phyloP scores from a whole-genome alignment of 37 sponge, comb jelly and placozoan genomes.

The Mnemiopsis leidyi region DNA sequence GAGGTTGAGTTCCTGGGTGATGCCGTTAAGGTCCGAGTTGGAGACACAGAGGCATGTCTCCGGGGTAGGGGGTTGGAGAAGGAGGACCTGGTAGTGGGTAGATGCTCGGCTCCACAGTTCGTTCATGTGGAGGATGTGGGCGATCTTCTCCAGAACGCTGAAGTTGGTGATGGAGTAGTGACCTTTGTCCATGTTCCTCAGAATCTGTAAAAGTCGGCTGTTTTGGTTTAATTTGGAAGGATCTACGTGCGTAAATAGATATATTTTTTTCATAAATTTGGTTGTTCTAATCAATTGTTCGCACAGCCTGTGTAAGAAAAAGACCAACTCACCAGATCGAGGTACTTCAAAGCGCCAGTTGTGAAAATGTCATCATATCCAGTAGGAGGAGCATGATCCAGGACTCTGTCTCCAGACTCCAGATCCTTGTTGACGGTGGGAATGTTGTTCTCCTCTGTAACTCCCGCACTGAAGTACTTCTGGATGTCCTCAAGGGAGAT shows the following conservation, averaged over 20 bases:
- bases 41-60: slow-evolving; percentile 20
- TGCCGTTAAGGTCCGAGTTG: background rate
- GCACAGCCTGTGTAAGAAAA: too few species aligned
- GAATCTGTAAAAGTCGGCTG: background rate
- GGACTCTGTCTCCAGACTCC: background rate
- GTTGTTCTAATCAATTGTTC: too few species aligned
- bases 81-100: slow-evolving; percentile 6
- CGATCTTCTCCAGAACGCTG: slow-evolving; percentile 16
- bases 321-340: slow-evolving; percentile 21
- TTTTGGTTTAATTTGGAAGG: too few species aligned
- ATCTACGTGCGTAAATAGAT: too few species aligned
- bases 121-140: slow-evolving; percentile 23
- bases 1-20: slow-evolving; percentile 19
- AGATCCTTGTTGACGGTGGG: slow-evolving; percentile 46
- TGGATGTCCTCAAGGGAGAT: slow-evolving; percentile 34
- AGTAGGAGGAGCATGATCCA: background rate
- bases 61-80: background rate
- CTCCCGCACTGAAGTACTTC: background rate
- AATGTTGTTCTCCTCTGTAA: background rate
- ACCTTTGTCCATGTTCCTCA: slow-evolving; percentile 26
- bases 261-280: too few species aligned
- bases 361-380: background rate
- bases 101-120: background rate
- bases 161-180: slow-evolving; percentile 58
- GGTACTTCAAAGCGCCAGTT: background rate